These are phyloP conservation scores for Gymnarchus niloticus DNA, from an alignment of 2,113 vertebrate genomes.

Conservation along the genomic window DNA sequence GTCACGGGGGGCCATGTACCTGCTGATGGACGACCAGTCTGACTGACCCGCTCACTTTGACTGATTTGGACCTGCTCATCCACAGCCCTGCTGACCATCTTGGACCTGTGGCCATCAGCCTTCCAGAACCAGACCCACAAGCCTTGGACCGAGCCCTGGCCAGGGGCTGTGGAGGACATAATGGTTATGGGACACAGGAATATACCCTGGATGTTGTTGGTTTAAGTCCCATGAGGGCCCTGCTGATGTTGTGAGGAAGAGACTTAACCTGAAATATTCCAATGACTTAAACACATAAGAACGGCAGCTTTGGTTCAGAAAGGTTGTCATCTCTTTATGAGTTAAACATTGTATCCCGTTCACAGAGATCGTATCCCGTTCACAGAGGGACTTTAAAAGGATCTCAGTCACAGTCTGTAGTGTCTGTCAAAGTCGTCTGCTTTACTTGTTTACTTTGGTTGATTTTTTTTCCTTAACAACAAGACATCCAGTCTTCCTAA, in stretches of 20 bases:
- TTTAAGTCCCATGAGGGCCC: background rate
- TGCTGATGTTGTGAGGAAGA: background rate
- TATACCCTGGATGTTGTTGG: background rate
- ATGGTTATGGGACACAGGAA: too few relatives aligned
- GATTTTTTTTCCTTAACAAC: slow-evolving; percentile 4
- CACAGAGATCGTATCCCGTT: background rate
- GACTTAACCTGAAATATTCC: background rate
- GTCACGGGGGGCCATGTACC: too few relatives aligned
- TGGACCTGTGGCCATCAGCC: background rate
- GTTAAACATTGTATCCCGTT: background rate
- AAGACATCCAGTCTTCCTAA: background rate
- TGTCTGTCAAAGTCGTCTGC: background rate
- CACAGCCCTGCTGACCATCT: too few relatives aligned
- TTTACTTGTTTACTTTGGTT: background rate
- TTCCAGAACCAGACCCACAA: background rate
- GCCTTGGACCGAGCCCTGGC: background rate
- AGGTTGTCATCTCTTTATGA: background rate
- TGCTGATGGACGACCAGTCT: too few relatives aligned
- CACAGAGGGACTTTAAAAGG: background rate
- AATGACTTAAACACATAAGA: background rate
- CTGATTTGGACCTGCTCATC: too few relatives aligned
- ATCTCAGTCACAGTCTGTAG: background rate
- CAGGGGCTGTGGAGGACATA: too few relatives aligned
- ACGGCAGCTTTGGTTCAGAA: background rate
- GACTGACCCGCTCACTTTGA: too few relatives aligned